Percentiles rank a stretch among this genome's conserved stretches.
Conservation (phyloP, 2,888 invertebrate genomes). For the Lissonota sp. region DNA sequence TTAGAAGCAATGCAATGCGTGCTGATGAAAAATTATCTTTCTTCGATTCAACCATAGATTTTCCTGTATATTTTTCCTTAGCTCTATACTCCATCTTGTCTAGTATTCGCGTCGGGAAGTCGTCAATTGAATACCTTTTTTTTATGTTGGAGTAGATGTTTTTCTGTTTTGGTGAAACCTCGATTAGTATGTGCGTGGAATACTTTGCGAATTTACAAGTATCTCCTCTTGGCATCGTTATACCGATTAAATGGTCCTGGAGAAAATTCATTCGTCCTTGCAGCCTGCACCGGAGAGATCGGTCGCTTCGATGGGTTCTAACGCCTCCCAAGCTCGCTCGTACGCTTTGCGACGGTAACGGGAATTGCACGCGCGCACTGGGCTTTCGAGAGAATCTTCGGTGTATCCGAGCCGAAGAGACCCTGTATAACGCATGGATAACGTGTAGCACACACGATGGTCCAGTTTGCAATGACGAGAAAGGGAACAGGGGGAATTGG, state of each 20-base stretch:
- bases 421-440: slow-evolving; percentile 67
- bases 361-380: not conserved
- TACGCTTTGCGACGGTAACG: slow-evolving; percentile 41
- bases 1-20: slow-evolving; percentile 13
- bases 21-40: not conserved
- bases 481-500: slow-evolving; percentile 54
- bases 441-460: slow-evolving; percentile 54
- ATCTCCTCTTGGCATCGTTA: too few species aligned
- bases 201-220: too few species aligned
- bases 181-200: too few species aligned
- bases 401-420: slow-evolving; percentile 77
- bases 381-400: slow-evolving; percentile 64
- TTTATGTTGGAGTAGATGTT: too few species aligned
- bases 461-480: slow-evolving; percentile 43
- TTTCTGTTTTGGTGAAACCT: too few species aligned
- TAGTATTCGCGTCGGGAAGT: too few species aligned
- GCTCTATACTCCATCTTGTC: too few species aligned
- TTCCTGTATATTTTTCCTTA: not conserved
- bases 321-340: slow-evolving; percentile 15
- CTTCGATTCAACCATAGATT: not conserved
- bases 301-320: slow-evolving; percentile 24
- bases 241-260: too few species aligned
- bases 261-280: too few species aligned
- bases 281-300: too few species aligned
- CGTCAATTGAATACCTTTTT: too few species aligned